Conservation (phyloP, 2,113 vertebrate species). For the Cercocebus atys region DNA sequence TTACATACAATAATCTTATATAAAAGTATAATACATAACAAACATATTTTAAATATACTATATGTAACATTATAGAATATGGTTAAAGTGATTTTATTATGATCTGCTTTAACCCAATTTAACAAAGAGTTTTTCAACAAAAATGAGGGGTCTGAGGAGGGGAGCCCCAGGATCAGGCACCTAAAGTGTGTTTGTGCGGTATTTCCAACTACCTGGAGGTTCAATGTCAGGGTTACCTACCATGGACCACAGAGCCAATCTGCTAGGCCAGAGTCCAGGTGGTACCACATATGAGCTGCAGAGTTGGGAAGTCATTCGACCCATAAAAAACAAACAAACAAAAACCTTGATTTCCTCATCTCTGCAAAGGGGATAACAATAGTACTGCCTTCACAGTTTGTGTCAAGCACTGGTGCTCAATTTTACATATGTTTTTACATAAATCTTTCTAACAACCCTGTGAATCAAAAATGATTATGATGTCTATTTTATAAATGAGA, state of each 20-base stretch:
- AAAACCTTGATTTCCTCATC: neutral
- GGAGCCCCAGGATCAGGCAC: neutral
- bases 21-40: neutral
- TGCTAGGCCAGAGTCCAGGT: neutral
- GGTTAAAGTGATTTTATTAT: neutral
- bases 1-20: neutral
- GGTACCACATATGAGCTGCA: neutral
- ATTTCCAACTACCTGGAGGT: neutral
- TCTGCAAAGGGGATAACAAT: neutral
- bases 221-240: neutral
- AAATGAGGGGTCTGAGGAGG: neutral
- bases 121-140: neutral
- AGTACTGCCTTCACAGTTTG: neutral
- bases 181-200: rapidly evolving
- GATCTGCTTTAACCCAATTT: neutral
- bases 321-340: neutral
- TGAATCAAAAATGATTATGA: neutral
- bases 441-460: neutral
- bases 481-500: neutral
- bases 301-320: neutral
- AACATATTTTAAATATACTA: neutral
- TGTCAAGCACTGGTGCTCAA: neutral
- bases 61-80: neutral
- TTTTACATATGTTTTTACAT: neutral
- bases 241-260: neutral